Evolutionary conservation across 2,888 invertebrate genomes (phyloP).

Genomic region (Ctena decussata): DNA sequence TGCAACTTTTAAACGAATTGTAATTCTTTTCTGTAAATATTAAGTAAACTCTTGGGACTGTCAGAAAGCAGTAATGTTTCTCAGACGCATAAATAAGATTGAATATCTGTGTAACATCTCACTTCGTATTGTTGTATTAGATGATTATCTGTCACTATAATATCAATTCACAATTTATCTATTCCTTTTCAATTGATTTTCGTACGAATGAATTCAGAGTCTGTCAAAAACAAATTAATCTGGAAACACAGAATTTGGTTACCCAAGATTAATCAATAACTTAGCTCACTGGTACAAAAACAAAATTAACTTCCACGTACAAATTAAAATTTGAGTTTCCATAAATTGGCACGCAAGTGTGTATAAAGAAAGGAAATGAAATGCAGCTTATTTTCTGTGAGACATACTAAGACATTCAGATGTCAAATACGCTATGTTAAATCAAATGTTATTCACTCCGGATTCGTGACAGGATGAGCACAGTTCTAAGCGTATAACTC

Average conservation of each 20-base stretch:
- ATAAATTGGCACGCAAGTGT: background rate
- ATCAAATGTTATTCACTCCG: too few species aligned
- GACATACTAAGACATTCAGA: too few species aligned
- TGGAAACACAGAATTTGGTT: background rate
- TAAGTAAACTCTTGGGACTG: background rate
- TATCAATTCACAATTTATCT: slow-evolving; percentile 10
- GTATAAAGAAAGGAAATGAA: background rate
- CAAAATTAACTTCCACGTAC: background rate
- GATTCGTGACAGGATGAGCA: too few species aligned
- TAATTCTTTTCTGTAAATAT: background rate
- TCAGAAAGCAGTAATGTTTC: background rate
- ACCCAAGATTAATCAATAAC: background rate
- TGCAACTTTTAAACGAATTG: too few species aligned
- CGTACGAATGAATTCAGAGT: background rate
- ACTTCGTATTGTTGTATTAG: background rate
- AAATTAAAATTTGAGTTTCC: background rate
- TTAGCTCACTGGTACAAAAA: background rate
- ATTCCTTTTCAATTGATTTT: slow-evolving; percentile 5
- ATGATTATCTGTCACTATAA: slow-evolving; percentile 11
- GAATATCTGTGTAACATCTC: background rate
- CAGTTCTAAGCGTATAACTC: too few species aligned
- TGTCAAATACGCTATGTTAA: too few species aligned
- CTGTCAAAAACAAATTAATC: slow-evolving; percentile 5
- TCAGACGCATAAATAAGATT: background rate
- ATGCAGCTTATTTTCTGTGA: too few species aligned